These are phyloP conservation scores for Actias luna DNA, from an alignment of 2,888 invertebrate genomes.

Conservation along the genomic window DNA sequence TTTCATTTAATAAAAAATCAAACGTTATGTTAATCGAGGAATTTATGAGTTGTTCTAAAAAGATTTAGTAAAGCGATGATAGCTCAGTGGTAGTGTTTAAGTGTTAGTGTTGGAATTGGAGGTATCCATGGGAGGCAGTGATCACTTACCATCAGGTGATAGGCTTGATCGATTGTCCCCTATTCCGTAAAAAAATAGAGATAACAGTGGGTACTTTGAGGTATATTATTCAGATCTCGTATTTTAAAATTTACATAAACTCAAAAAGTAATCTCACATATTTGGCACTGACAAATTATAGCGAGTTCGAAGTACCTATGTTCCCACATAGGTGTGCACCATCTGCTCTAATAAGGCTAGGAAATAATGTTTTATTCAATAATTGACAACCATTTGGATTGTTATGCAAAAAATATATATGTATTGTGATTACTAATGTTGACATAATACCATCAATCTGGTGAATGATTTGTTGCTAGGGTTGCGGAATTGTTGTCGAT, in stretches of 20 bases:
- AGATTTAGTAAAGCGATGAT: too few species aligned
- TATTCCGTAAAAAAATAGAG: too few species aligned
- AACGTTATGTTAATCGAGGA: too few species aligned
- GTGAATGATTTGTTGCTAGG: constrained; percentile 64
- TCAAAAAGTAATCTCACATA: constrained; percentile 4
- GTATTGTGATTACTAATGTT: constrained; percentile 73
- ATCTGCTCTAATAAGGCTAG: constrained; percentile 59
- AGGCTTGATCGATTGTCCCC: too few species aligned
- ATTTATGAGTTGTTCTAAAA: too few species aligned
- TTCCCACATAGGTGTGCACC: constrained; percentile 43
- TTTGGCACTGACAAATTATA: constrained; percentile 73
- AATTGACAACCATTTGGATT: constrained; percentile 69
- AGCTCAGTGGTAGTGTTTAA: too few species aligned
- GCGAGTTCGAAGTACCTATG: constrained; percentile 26
- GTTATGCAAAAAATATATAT: constrained; percentile 69
- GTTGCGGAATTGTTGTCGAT: constrained; percentile 37
- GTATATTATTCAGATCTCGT: background rate
- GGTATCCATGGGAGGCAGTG: too few species aligned
- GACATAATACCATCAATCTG: constrained; percentile 80
- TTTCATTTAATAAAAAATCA: too few species aligned
- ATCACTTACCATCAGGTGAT: too few species aligned
- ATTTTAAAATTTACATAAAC: constrained; percentile 4
- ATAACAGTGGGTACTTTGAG: too few species aligned
- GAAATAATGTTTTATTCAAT: constrained; percentile 67
- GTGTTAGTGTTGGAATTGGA: too few species aligned